Conservation (phyloP, 2,888 invertebrate species). For the Netelia inedita region DNA sequence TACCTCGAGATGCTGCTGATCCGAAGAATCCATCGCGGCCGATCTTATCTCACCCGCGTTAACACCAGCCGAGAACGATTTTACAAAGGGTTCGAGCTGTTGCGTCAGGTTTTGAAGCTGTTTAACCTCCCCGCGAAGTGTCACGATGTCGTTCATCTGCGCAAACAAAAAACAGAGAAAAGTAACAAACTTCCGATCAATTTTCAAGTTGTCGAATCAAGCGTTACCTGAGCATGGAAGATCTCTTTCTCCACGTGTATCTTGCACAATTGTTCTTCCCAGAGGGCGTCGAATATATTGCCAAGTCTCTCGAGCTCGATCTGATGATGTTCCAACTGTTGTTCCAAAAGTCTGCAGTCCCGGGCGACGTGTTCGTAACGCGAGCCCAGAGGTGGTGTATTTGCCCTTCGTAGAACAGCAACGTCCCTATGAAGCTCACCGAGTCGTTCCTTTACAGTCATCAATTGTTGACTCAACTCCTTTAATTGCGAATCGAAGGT, state of each 20-base stretch:
- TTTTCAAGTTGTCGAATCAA: conserved; percentile 67
- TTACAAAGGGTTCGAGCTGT: conserved; percentile 89
- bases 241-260: conserved; percentile 90
- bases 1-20: conserved; percentile 86
- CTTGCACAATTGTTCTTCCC: conserved; percentile 91
- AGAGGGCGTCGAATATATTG: conserved; percentile 88
- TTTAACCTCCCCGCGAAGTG: conserved; percentile 89
- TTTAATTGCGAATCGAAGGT: conserved; percentile 87
- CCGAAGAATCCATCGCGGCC: conserved; percentile 83
- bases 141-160: conserved; percentile 89
- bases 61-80: conserved; percentile 85
- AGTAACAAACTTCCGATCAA: neutral
- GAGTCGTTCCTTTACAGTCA: conserved; percentile 88
- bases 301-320: conserved; percentile 88
- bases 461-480: conserved; percentile 88
- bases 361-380: conserved; percentile 87
- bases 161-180: conserved; percentile 3
- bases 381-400: conserved; percentile 84
- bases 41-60: conserved; percentile 80
- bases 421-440: conserved; percentile 90
- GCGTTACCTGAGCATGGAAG: conserved; percentile 86
- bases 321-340: conserved; percentile 88
- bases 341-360: conserved; percentile 88
- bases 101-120: conserved; percentile 88
- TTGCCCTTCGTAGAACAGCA: conserved; percentile 87